Conservation (phyloP, 2,797 vertebrate genomes). For the Ammospiza maritima region DNA sequence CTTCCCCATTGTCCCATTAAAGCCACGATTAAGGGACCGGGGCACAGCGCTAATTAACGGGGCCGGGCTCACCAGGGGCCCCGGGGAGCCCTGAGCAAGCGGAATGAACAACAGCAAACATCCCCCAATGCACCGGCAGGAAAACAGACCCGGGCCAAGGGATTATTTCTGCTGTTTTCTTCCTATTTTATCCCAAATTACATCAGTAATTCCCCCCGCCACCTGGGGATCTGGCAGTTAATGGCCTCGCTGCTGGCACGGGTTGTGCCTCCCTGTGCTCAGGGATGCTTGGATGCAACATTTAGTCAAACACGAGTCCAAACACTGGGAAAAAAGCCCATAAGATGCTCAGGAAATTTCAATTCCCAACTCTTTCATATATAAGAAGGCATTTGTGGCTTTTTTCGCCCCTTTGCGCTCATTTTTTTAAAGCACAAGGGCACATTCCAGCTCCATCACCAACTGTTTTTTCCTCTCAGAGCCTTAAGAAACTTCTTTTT, state of each 20-base stretch:
- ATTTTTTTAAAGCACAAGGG: background rate
- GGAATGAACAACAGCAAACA: slow-evolving; percentile 37
- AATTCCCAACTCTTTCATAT: background rate
- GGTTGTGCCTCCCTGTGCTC: background rate
- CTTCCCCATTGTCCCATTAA: slow-evolving; percentile 39
- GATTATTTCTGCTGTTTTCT: slow-evolving; percentile 21
- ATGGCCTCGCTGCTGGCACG: rapidly evolving
- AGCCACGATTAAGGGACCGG: background rate
- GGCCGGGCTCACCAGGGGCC: background rate
- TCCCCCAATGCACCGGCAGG: background rate
- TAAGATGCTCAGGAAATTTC: background rate
- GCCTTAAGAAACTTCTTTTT: background rate
- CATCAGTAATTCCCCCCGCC: background rate
- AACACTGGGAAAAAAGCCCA: background rate
- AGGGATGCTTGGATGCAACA: background rate
- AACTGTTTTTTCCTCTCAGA: background rate
- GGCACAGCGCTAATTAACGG: slow-evolving; percentile 7
- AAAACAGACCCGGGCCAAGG: background rate
- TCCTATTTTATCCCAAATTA: slow-evolving; percentile 12
- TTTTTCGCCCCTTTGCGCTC: background rate
- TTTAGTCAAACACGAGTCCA: background rate
- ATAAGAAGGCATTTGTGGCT: background rate
- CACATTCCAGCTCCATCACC: background rate
- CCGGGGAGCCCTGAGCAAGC: slow-evolving; percentile 57
- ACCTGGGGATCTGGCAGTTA: background rate